Evolutionary conservation across 2,113 vertebrate species (phyloP), one percentile per base, ranked within the genome.

Genomic region (Callipepla squamata): DNA sequence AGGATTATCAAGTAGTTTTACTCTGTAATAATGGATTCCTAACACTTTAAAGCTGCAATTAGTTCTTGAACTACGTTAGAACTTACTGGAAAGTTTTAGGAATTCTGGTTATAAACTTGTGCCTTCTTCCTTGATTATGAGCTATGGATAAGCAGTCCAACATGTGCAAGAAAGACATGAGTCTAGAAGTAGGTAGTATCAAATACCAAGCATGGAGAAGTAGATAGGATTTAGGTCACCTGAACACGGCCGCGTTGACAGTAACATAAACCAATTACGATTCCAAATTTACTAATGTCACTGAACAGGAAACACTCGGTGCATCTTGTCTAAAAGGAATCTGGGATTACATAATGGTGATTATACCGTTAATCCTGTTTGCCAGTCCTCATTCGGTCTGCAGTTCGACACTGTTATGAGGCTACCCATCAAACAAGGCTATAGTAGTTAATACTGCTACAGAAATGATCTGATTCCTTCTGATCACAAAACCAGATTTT

Each of bases 311-410:
- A 94, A 74, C 81, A 79, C 85, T 63, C 57, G 34, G 87, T 85
- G 26, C 63, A 92, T 51, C 81, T 89, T 70, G 53, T 57, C 74
- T 87, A 80, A 83, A 85, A 89, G 86, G 85, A 62, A 48, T 20
- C 81, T 38, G 47, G 55, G 72, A 89, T 96, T 96, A 93, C 14
- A 3, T 94, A 96, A 94, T 11, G 63, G 89, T 0, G 79, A 94
- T 96, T 95, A 96, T 51, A 85, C 75, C 11, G 50, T 58, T 96
- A 92, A 96, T 93, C 92, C 38, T 87, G 91, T 87, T 93, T 85
- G 90, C 85, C 63, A 89, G 63, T 83, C 38, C 89, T 87, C 78
- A 50, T 44, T 70, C 59, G 70, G 30, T 26, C 67, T 3, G 2
- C 59, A 87, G 59, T 1, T 78, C 55, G 61, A 63, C 50, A 92